Evolutionary conservation across 2,113 vertebrate genomes (phyloP).

Genomic region (Sakesphorus luctuosus): DNA sequence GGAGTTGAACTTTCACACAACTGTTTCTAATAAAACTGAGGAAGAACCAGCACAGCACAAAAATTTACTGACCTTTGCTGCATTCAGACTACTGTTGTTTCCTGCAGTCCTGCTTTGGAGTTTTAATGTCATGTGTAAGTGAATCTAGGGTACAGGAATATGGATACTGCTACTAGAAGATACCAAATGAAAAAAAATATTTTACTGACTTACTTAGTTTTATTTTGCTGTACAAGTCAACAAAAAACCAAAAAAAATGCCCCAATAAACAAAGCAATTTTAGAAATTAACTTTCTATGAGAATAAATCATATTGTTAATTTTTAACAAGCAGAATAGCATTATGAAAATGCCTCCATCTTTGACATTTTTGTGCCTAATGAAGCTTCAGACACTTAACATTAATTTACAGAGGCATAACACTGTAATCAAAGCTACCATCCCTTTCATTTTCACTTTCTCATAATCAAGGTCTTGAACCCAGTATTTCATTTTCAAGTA

Average conservation of each 20-base stretch:
- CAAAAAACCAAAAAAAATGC: too few species aligned
- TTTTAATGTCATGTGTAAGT: background rate
- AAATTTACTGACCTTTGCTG: background rate
- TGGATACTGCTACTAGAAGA: background rate
- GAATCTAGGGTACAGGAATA: background rate
- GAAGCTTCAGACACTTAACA: background rate
- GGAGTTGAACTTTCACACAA: background rate
- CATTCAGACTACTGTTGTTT: background rate
- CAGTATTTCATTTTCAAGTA: background rate
- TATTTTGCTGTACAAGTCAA: background rate
- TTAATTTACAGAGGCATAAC: background rate
- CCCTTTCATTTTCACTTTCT: background rate
- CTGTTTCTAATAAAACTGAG: background rate
- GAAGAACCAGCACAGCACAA: background rate
- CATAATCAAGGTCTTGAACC: background rate
- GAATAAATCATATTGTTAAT: background rate
- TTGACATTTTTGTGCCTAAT: background rate
- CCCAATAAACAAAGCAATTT: background rate
- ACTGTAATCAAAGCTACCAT: background rate
- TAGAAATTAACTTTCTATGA: background rate
- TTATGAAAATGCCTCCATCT: background rate
- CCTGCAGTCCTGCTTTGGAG: background rate
- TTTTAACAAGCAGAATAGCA: background rate
- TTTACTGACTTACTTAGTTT: background rate
- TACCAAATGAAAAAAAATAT: background rate